Conservation (phyloP, 2,888 invertebrate species). For the Kuschelorhynchus macadamiae region DNA sequence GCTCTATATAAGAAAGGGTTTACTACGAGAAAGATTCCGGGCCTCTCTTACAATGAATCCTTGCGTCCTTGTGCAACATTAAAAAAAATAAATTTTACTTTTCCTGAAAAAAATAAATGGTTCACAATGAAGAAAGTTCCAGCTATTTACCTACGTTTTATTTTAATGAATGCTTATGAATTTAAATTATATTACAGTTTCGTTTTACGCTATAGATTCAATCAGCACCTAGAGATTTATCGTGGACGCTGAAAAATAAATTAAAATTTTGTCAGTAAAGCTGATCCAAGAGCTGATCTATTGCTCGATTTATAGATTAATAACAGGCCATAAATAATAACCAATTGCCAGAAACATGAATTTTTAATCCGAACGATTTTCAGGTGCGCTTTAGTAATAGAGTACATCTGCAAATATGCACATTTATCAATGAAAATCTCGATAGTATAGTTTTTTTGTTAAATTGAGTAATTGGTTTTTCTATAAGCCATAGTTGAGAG, state of each 20-base stretch:
- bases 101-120: no score
- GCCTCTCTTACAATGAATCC: no score
- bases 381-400: conserved; percentile 2
- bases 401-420: conserved; percentile 1
- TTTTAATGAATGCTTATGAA: not conserved
- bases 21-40: no score
- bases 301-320: conserved; percentile 26
- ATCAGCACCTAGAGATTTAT: conserved; percentile 10
- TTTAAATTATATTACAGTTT: not conserved
- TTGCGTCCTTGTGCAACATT: no score
- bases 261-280: conserved; percentile 11
- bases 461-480: not conserved
- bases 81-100: no score
- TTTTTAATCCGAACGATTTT: conserved; percentile 23
- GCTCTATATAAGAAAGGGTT: no score
- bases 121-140: no score
- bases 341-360: conserved; percentile 9
- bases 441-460: not conserved
- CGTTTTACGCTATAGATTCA: not conserved
- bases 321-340: conserved; percentile 28
- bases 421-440: not conserved
- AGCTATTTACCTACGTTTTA: no score
- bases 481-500: no score
- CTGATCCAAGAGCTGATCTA: conserved; percentile 21
- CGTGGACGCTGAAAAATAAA: conserved; percentile 14